phyloP scores from a whole-genome alignment of 2,113 vertebrate species.

The Gobiocypris rarus region DNA sequence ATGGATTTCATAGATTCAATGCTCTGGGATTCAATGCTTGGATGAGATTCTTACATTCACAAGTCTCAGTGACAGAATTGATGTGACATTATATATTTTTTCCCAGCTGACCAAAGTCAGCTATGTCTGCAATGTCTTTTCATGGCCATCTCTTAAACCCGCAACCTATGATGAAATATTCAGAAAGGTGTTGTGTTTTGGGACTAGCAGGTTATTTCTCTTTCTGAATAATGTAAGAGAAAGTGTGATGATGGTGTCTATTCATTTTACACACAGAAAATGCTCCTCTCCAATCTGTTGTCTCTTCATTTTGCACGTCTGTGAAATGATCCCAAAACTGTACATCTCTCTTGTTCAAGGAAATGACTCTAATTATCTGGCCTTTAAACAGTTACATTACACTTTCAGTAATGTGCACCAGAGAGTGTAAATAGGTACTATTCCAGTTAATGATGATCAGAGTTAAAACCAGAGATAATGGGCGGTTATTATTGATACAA shows the following conservation, averaged over 20 bases:
- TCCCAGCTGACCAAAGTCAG: not conserved
- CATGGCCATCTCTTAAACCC: constrained; percentile 24
- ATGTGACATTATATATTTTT: not conserved
- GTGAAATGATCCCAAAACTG: constrained; percentile 24
- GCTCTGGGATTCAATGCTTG: not conserved
- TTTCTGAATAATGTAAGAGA: constrained; percentile 44
- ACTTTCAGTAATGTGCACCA: not conserved
- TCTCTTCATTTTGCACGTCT: constrained; percentile 17
- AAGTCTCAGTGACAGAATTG: not conserved
- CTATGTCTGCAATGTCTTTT: too few relatives aligned
- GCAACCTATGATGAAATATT: constrained; percentile 37
- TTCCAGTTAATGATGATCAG: not conserved
- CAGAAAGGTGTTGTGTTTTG: constrained; percentile 46
- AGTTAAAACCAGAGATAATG: constrained; percentile 37
- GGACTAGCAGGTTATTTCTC: constrained; percentile 37
- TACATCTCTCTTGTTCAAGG: not conserved
- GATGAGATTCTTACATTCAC: not conserved
- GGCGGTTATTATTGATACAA: not conserved
- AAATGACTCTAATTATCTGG: constrained; percentile 46
- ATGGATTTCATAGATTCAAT: constrained; percentile 11
- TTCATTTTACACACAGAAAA: constrained; percentile 38
- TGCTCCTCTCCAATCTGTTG: constrained; percentile 19
- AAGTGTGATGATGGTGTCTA: constrained; percentile 1
- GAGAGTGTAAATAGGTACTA: constrained; percentile 8
- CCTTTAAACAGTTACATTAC: constrained; percentile 25